Evolutionary conservation across 2,888 invertebrate species (phyloP), one percentile per base, ranked within the genome.

Genomic region (Eilema sororculum): DNA sequence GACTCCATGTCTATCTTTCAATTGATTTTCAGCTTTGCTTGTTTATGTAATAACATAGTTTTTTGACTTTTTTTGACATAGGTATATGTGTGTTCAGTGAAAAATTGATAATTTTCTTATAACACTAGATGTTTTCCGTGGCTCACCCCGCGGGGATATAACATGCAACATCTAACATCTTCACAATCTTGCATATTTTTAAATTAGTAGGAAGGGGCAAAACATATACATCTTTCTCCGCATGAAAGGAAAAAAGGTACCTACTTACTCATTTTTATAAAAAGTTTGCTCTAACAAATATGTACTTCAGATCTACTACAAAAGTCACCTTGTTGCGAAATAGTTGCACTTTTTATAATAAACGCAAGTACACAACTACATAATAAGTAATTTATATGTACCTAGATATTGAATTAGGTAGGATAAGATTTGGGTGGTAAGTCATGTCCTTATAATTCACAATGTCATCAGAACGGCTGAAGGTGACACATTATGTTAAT

Each of bases 401-500:
- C 9, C 22, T 58, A 58, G 57, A 22, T 25, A 57, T 20, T 60
- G 33, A 30, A 28, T 62, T 62, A 24, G 24, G 6, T 61, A 22
- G 33, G 33, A 61, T 33, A 61, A 22, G 8, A 30, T 52, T 65
- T 22, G 28, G 62, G 24, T 41, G 62, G 52, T 52, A 52, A 52
- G 52, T 52, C 20, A 52, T 9, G 52, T 52, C 41, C 52, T 52
- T 64, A 28, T 64, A 28, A 52, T 52, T 52, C 62, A 12, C 41
- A 64, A 63, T 68, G 71, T 61, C 65, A 71, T 65, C 68, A 68
- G 61, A 64, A 71, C 52, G 46, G 52, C 66, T 67, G 62, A 72
- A 72, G 72, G 72, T 72, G 72, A 72, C 72, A 61, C 56, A 25
- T 46, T 62, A 69, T 68, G 63, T 60, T 68, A 65, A 65, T 71